These are phyloP conservation scores for Sminthopsis crassicaudata DNA, from an alignment of 2,113 vertebrate species.

Conservation along the genomic window DNA sequence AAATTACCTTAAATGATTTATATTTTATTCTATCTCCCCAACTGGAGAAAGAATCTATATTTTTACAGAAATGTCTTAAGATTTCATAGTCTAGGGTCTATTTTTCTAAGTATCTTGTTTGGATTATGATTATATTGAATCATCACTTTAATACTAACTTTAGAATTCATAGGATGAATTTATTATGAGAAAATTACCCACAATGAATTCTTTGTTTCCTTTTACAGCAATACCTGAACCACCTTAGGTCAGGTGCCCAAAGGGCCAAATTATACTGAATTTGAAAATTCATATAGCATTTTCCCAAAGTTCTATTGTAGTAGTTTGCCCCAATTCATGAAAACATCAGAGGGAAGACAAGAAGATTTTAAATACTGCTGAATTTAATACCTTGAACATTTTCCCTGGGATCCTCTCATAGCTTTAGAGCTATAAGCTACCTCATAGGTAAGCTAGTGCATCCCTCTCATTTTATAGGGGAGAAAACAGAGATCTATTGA, in stretches of 20 bases:
- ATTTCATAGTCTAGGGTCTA: neutral
- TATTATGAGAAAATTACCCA: neutral
- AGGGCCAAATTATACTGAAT: constrained; percentile 24
- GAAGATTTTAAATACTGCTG: neutral
- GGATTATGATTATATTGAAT: neutral
- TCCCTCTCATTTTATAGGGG: neutral
- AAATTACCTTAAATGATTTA: neutral
- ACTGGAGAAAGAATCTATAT: neutral
- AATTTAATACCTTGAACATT: constrained; percentile 2
- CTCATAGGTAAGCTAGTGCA: neutral
- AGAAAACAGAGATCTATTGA: neutral
- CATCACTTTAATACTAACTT: constrained; percentile 12
- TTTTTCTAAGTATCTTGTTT: neutral
- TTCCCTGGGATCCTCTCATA: neutral
- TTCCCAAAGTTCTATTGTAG: neutral
- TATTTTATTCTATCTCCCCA: neutral
- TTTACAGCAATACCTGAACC: constrained; percentile 4
- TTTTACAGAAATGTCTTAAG: neutral
- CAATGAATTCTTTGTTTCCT: constrained; percentile 12
- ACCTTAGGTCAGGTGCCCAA: neutral
- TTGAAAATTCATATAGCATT: neutral
- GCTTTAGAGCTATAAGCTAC: neutral
- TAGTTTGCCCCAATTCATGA: neutral
- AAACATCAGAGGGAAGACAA: neutral
- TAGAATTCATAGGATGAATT: neutral